Evolutionary conservation across 2,797 vertebrate genomes (phyloP), one percentile per base, ranked within the genome.

Genomic region (Spinus olivaceus): DNA sequence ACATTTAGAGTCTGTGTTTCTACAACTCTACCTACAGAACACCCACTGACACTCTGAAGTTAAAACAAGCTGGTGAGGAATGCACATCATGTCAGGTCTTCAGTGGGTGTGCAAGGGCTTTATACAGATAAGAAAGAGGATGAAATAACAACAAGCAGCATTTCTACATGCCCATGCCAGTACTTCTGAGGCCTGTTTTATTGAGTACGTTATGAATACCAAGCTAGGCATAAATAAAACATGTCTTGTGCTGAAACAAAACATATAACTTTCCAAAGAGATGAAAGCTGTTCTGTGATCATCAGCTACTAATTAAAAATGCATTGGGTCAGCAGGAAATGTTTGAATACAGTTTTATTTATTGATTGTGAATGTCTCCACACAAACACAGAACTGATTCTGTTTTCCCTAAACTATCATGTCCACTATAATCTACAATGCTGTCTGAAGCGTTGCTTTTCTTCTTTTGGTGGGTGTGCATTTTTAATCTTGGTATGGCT

Each of bases 301-400:
- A 87, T 37, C 41, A 63, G 35, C 33, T 67, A 64, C 74, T 77
- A 91, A 94, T 93, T 89, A 95, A 96, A 95, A 93, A 95, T 94
- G 78, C 59, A 94, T 84, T 5, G 2, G 77, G 83, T 65, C 90
- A 88, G 77, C 83, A 94, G 90, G 86, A 93, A 93, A 80, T 30
- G 17, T 76, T 76, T 86, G 73, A 84, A 70, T 17, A 65, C 23
- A 41, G 19, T 69, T 76, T 81, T 65, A 65, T 81, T 88, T 88
- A 93, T 89, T 41, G 67, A 89, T 56, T 61, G 12, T 7, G 7
- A 86, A 47, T 17, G 23, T 59, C 80, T 76, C 59, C 76, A 44
- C 56, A n/a, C 1, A 21, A 79, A 37, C 10, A 39, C 66, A 42
- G 54, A 83, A 61, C 11, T 3, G 32, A 33, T 90, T 42, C 17